phyloP scores from a whole-genome alignment of 2,113 vertebrate genomes.

The Smithornis capensis region DNA sequence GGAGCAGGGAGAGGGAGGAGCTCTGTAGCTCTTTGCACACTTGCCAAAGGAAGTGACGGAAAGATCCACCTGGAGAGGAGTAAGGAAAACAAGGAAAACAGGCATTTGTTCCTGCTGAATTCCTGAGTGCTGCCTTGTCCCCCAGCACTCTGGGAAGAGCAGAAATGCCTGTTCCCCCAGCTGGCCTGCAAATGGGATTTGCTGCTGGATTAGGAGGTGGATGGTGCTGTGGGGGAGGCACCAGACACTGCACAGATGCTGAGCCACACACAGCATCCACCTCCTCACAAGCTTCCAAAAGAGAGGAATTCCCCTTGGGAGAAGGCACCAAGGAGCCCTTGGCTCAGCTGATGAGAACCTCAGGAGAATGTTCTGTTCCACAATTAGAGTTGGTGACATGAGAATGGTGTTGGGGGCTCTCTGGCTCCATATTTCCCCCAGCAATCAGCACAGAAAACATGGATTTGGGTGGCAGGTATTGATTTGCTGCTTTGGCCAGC shows the following conservation, averaged over 20 bases:
- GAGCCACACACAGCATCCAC: background rate
- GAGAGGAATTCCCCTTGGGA: background rate
- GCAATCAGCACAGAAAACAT: background rate
- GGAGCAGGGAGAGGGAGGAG: constrained; percentile 89
- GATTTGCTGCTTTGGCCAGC: background rate
- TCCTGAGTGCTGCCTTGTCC: background rate
- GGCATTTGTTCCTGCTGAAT: background rate
- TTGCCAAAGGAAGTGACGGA: constrained; percentile 98
- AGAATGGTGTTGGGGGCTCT: background rate
- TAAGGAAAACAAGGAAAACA: background rate
- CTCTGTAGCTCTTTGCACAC: constrained; percentile 98
- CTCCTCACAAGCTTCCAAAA: background rate
- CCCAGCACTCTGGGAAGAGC: background rate
- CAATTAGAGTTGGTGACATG: background rate
- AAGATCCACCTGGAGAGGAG: constrained; percentile 88
- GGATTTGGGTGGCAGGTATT: background rate
- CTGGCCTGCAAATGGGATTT: background rate
- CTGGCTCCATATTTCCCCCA: background rate
- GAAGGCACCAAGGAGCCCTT: background rate
- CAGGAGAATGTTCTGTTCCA: background rate
- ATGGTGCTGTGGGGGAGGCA: background rate
- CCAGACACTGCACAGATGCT: background rate
- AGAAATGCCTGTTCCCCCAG: background rate
- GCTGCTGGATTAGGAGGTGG: background rate
- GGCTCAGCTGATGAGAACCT: background rate